phyloP scores from a whole-genome alignment of 2,888 invertebrate genomes.

The Drosophila parthenogenetica region DNA sequence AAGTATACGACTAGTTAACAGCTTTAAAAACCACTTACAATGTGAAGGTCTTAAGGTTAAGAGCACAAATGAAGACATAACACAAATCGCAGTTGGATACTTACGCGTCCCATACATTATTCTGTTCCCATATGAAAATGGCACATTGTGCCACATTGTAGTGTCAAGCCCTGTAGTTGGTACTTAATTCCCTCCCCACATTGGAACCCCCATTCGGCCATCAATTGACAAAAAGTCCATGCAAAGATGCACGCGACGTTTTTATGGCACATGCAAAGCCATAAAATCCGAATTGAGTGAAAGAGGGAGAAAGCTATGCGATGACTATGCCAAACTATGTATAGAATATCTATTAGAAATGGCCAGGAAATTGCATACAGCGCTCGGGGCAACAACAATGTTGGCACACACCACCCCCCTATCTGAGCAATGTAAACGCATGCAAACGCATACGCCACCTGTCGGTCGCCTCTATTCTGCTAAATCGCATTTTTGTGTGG shows the following conservation, averaged over 20 bases:
- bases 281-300: slow-evolving; percentile 45
- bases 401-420: slow-evolving; percentile 8
- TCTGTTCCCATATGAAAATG: slow-evolving; percentile 26
- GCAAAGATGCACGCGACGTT: slow-evolving; percentile 62
- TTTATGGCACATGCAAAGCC: slow-evolving; percentile 61
- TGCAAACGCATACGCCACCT: slow-evolving; percentile 42
- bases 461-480: slow-evolving; percentile 17
- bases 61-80: slow-evolving; percentile 30
- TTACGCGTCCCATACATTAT: slow-evolving; percentile 2
- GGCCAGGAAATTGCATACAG: slow-evolving; percentile 39
- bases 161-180: slow-evolving; percentile 8
- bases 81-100: neutral
- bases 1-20: slow-evolving; percentile 44
- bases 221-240: slow-evolving; percentile 29
- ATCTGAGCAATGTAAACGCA: slow-evolving; percentile 14
- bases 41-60: slow-evolving; percentile 31
- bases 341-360: slow-evolving; percentile 56
- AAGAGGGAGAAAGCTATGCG: slow-evolving; percentile 39
- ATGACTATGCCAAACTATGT: slow-evolving; percentile 57
- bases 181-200: neutral
- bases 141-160: slow-evolving; percentile 58
- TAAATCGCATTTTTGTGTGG: slow-evolving; percentile 6
- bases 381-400: slow-evolving; percentile 39
- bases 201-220: neutral
- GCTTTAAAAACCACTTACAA: slow-evolving; percentile 31